Conservation (phyloP, 2,113 vertebrate genomes). For the Pavo muticus region DNA sequence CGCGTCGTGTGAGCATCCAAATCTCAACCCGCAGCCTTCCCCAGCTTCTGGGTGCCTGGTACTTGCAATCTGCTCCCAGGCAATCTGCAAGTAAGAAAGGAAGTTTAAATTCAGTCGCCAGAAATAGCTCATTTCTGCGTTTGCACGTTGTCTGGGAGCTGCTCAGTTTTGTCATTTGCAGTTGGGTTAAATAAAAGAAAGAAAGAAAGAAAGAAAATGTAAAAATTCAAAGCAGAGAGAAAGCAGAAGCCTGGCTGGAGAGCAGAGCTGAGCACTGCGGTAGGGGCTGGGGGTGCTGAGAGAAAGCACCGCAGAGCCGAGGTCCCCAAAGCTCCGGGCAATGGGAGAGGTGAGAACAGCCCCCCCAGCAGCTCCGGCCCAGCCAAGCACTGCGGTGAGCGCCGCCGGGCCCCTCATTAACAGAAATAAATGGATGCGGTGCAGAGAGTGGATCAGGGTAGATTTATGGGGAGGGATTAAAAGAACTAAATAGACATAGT, state of each 20-base stretch:
- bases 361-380: background rate
- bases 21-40: background rate
- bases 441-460: slow-evolving; percentile 2
- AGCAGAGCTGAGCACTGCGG: background rate
- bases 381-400: rapidly evolving
- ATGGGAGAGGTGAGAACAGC: background rate
- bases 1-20: background rate
- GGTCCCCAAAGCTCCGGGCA: background rate
- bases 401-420: background rate
- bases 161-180: slow-evolving; percentile 52
- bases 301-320: background rate
- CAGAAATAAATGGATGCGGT: background rate
- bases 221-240: background rate
- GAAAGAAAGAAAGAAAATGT: background rate
- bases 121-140: slow-evolving; percentile 49
- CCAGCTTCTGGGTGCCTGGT: background rate
- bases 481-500: slow-evolving; percentile 48
- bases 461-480: slow-evolving; percentile 66
- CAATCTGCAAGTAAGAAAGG: slow-evolving; percentile 50
- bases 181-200: background rate
- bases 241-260: background rate
- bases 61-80: slow-evolving; percentile 8
- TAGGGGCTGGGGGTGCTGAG: background rate
- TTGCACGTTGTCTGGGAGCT: slow-evolving; percentile 64
- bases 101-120: slow-evolving; percentile 27